Percentiles rank a stretch among this genome's conserved stretches.
Conservation (phyloP, 2,113 vertebrate species). For the Hipposideros armiger region DNA sequence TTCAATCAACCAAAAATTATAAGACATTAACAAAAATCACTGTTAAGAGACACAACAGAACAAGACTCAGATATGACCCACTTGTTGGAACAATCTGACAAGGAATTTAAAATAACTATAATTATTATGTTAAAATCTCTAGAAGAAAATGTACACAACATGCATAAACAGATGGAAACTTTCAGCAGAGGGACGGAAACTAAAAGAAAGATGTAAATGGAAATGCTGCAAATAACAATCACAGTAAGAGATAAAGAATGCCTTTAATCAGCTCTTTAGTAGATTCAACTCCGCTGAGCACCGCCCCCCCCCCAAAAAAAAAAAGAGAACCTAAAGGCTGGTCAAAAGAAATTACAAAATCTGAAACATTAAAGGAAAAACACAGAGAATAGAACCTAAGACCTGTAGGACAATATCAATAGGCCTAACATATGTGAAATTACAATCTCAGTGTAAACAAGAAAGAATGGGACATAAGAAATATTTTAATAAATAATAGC, state of each 20-base stretch:
- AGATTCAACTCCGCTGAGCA: not conserved
- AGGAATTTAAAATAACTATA: not conserved
- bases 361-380: not conserved
- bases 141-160: slow-evolving; percentile 3
- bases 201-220: not conserved
- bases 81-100: not conserved
- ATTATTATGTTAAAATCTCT: not conserved
- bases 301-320: not conserved
- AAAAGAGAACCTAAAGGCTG: not conserved
- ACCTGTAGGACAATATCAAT: not conserved
- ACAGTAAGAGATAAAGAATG: not conserved
- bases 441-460: not conserved
- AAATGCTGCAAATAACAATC: slow-evolving; percentile 18
- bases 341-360: not conserved
- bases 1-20: not conserved
- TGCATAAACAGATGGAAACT: not conserved
- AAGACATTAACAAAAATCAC: not conserved
- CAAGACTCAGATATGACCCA: not conserved
- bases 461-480: not conserved
- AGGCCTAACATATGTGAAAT: not conserved
- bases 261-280: not conserved
- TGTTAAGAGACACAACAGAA: not conserved
- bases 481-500: not conserved
- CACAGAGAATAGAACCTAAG: not conserved
- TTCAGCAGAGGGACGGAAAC: not conserved